A percentile compares a stretch with the other conserved stretches of the same genome.
phyloP scores from a whole-genome alignment of 2,113 vertebrate species.

The Typhlomys cinereus region DNA sequence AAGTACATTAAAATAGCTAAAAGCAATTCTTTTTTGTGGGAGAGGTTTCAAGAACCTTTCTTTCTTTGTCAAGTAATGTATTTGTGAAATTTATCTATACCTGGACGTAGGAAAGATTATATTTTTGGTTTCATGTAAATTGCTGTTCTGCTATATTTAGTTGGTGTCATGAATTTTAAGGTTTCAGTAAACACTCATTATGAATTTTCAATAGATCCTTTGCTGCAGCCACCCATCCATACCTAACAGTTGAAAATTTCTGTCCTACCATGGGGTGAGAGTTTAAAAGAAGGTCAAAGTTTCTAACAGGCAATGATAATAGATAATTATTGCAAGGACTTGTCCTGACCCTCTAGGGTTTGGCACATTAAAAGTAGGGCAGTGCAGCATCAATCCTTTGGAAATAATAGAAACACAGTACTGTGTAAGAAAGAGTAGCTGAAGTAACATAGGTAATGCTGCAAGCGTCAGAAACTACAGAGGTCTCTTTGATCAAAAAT shows the following conservation, averaged over 20 bases:
- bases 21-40: no score
- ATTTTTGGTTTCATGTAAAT: neutral
- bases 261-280: neutral
- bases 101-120: neutral
- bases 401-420: neutral
- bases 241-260: neutral
- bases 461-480: rapidly evolving
- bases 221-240: neutral
- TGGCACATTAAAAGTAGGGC: neutral
- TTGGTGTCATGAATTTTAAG: neutral
- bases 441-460: neutral
- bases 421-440: neutral
- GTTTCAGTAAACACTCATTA: neutral
- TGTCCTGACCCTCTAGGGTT: neutral
- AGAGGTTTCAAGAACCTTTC: neutral
- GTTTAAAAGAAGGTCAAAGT: neutral
- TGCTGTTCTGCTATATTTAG: neutral
- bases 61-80: neutral
- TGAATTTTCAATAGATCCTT: neutral
- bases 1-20: no score
- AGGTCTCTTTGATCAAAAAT: constrained; percentile 36
- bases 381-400: neutral
- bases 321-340: neutral
- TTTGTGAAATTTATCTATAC: neutral
- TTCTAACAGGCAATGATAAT: neutral